A percentile compares a stretch with the other conserved stretches of the same genome.
Evolutionary conservation across 2,888 invertebrate genomes (phyloP).

Genomic region (Drosophila heteroneura): DNA sequence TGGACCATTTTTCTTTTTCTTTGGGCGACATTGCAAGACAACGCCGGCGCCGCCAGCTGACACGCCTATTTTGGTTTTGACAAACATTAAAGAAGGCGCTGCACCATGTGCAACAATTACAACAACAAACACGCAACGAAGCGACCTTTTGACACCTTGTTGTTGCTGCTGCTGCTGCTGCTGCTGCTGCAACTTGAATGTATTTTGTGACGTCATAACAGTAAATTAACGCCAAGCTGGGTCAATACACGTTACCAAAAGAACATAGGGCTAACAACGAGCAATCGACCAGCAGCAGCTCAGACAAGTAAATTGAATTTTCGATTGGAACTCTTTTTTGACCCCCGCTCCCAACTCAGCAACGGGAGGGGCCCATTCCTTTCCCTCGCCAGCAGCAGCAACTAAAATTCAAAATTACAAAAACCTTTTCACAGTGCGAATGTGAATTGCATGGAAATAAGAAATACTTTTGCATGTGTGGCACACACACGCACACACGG

Average conservation of each 20-base stretch:
- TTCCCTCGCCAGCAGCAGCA: background rate
- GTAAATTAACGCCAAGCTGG: conserved; percentile 61
- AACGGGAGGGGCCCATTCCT: background rate
- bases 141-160: conserved; percentile 52
- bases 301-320: conserved; percentile 63
- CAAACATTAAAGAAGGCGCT: conserved; percentile 2
- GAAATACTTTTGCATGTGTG: conserved; percentile 12
- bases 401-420: conserved; percentile 40
- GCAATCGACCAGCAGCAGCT: conserved; percentile 5
- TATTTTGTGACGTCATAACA: conserved; percentile 69
- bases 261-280: conserved; percentile 1
- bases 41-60: conserved; percentile 54
- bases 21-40: conserved; percentile 24
- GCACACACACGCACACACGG: background rate
- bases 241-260: conserved; percentile 15
- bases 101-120: conserved; percentile 5
- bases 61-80: conserved; percentile 62
- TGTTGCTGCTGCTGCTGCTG: conserved; percentile 4
- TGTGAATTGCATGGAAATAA: conserved; percentile 52
- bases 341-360: background rate
- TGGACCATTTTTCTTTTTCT: conserved; percentile 70
- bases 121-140: conserved; percentile 21
- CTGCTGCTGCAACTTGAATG: conserved; percentile 20
- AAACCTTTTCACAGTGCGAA: conserved; percentile 42
- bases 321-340: conserved; percentile 43